Evolutionary conservation across 2,888 invertebrate genomes (phyloP).

Genomic region (Spilarctia lutea): DNA sequence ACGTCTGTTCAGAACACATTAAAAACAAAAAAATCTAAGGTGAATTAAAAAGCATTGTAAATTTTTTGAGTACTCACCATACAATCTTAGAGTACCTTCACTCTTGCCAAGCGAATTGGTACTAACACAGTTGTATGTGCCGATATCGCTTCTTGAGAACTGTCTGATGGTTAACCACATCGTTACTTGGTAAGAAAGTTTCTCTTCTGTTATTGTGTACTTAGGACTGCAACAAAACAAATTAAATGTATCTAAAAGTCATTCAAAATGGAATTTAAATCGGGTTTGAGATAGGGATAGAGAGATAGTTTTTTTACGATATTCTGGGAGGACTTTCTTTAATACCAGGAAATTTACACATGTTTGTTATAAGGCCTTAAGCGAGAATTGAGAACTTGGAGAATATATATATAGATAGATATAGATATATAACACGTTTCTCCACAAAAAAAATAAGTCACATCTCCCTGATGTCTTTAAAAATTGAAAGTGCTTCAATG

Average conservation of each 20-base stretch:
- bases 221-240: slow-evolving; percentile 87
- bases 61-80: slow-evolving; percentile 71
- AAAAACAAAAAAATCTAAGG: neutral
- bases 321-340: neutral
- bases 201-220: slow-evolving; percentile 90
- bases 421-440: no score
- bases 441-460: no score
- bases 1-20: neutral
- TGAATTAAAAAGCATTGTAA: neutral
- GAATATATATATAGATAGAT: no score
- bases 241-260: neutral
- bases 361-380: no score
- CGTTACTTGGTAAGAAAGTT: slow-evolving; percentile 90
- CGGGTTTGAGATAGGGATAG: neutral
- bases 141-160: slow-evolving; percentile 84
- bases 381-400: no score
- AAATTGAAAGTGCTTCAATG: no score
- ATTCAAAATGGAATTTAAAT: neutral
- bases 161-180: slow-evolving; percentile 90
- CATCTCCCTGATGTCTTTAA: no score
- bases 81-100: slow-evolving; percentile 91
- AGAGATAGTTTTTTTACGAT: neutral
- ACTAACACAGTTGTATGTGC: slow-evolving; percentile 93
- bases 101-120: slow-evolving; percentile 93
- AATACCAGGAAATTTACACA: no score